Evolutionary conservation across 2,113 vertebrate species (phyloP).

Genomic region (Helogale parvula): DNA sequence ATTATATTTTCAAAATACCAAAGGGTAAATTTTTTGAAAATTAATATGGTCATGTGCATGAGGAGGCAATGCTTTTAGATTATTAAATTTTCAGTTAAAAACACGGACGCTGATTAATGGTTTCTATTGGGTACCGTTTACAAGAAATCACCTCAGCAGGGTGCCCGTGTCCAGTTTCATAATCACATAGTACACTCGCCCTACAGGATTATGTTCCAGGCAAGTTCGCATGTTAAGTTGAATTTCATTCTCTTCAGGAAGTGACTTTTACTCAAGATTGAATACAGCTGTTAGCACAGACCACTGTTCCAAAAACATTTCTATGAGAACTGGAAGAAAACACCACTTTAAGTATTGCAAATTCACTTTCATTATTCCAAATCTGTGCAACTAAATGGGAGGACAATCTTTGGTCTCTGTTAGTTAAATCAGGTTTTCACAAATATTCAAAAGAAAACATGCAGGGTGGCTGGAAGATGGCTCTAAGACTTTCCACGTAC

Average conservation of each 20-base stretch:
- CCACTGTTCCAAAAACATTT: constrained; percentile 82
- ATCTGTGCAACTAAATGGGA: constrained; percentile 55
- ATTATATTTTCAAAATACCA: constrained; percentile 43
- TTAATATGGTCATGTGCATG: not conserved
- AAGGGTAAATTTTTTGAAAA: constrained; percentile 51
- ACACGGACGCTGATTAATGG: constrained; percentile 77
- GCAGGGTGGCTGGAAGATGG: constrained; percentile 13
- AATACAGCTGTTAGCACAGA: constrained; percentile 85
- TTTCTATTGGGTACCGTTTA: constrained; percentile 83
- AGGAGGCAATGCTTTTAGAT: constrained; percentile 33
- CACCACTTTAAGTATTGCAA: constrained; percentile 77
- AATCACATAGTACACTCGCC: constrained; percentile 82
- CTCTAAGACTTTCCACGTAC: constrained; percentile 32
- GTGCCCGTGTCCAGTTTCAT: constrained; percentile 81
- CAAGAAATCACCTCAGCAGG: constrained; percentile 85
- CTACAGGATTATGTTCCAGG: constrained; percentile 80
- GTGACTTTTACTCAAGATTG: constrained; percentile 85
- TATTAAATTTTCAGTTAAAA: constrained; percentile 71
- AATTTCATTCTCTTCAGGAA: constrained; percentile 87
- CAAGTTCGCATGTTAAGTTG: constrained; percentile 82
- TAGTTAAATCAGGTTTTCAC: constrained; percentile 61
- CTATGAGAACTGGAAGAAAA: constrained; percentile 77
- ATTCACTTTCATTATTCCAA: constrained; percentile 74
- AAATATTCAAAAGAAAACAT: constrained; percentile 73
- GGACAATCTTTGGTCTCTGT: constrained; percentile 51